Evolutionary conservation across 2,797 vertebrate species (phyloP), one percentile per base, ranked within the genome.

Genomic region (Scomberomorus guttatus): DNA sequence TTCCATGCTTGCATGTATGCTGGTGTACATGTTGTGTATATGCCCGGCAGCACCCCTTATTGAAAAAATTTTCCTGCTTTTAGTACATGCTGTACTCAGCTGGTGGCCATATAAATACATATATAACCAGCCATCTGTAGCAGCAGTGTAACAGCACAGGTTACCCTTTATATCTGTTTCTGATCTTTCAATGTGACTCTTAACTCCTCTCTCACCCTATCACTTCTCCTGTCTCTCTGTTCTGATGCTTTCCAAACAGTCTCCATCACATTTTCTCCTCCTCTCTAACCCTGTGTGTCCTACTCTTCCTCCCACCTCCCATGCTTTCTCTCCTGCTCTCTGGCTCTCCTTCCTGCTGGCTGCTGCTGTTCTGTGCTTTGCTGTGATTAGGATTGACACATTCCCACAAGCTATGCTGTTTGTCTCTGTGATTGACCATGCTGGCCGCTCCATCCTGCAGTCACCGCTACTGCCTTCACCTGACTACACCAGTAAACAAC

Each of bases 361-460:
- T 55, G 58, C 48, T 68, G 52, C 51, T 57, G 55, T 55, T 37
- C 62, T 63, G 51, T 64, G 25, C 48, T 34, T 20, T 8, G 46
- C 58, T 64, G 63, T 80, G 69, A 84, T 80, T 55, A 70, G 55
- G 73, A 77, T 14, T 73, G 82, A 73, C 77, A 50, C 39, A 22
- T 24, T 65, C 58, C 77, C 69, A 55, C 9, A 24, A 84, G 69
- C 42, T 24, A 13, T 17, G 69, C 68, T 72, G 61, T 66, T 75
- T 62, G 48, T 65, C 75, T 70, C 57, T 48, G 70, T 56, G 69
- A 60, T 42, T 60, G 68, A 54, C 34, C 46, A 22, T n/a, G 63
- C 15, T 67, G 15, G 22, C 34, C 39, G 44, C 18, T 52, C 52
- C 1, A 20, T 56, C 67, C 29, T 68, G 56, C 60, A 42, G 2